Evolutionary conservation across 1,140 invertebrate genomes (phyloP).

Genomic region (Oppia nitens): DNA sequence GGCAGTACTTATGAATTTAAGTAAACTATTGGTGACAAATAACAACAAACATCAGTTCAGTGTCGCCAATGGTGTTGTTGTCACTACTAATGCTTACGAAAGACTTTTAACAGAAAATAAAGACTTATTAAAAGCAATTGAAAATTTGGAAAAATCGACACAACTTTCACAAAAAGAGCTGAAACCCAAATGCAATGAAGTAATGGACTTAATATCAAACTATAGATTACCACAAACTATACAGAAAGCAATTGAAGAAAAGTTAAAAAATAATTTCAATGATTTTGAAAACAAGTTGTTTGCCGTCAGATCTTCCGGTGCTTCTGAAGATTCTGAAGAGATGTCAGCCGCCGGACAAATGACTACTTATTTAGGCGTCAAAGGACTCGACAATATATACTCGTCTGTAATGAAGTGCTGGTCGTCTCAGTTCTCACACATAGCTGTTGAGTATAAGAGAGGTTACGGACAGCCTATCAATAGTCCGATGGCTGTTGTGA

Average conservation of each 20-base stretch:
- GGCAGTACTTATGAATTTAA: slow-evolving; percentile 34
- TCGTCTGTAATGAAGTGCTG: slow-evolving; percentile 48
- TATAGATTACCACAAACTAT: not conserved
- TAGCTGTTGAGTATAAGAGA: slow-evolving; percentile 53
- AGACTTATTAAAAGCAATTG: not conserved
- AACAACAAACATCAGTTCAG: no score
- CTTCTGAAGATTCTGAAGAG: slow-evolving; percentile 54
- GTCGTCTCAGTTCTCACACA: slow-evolving; percentile 55
- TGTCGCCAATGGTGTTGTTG: slow-evolving; percentile 41
- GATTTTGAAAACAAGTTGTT: slow-evolving; percentile 20
- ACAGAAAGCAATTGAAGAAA: not conserved
- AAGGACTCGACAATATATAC: slow-evolving; percentile 31
- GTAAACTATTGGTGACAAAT: not conserved
- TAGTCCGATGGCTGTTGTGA: slow-evolving; percentile 52
- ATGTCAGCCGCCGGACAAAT: slow-evolving; percentile 68
- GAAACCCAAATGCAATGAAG: not conserved
- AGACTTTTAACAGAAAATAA: not conserved
- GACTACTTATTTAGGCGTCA: slow-evolving; percentile 50
- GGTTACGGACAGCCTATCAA: slow-evolving; percentile 43
- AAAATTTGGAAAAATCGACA: not conserved
- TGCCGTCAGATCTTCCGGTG: slow-evolving; percentile 44
- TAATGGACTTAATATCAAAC: slow-evolving; percentile 1
- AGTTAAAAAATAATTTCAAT: not conserved
- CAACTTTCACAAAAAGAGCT: not conserved
- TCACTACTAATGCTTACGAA: slow-evolving; percentile 36